These are phyloP conservation scores for Ceryle rudis DNA, from an alignment of 2,797 vertebrate species.

Conservation along the genomic window DNA sequence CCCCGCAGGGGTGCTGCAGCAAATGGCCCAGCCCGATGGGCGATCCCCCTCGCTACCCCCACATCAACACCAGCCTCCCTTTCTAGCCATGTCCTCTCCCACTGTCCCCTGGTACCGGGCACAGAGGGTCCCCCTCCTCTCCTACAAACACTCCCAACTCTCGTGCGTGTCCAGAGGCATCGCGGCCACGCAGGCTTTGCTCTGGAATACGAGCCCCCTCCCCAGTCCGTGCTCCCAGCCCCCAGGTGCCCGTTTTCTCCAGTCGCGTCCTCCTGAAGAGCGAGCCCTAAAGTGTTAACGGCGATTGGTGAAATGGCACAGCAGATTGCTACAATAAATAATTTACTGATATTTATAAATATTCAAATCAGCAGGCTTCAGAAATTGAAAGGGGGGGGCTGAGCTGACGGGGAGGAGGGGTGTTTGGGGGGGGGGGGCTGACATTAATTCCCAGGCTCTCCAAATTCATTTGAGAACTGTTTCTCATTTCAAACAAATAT, in stretches of 20 bases:
- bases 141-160: neutral
- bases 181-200: rapidly evolving
- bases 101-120: neutral
- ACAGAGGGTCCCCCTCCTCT: neutral
- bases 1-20: neutral
- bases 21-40: rapidly evolving
- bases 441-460: slow-evolving; percentile 77
- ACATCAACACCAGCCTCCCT: rapidly evolving
- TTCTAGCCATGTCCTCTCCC: neutral
- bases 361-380: slow-evolving; percentile 94
- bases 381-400: slow-evolving; percentile 81
- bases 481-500: slow-evolving; percentile 81
- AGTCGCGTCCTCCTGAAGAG: neutral
- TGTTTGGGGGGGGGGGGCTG: slow-evolving; percentile 28
- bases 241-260: neutral
- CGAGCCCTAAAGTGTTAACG: slow-evolving; percentile 84
- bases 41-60: neutral
- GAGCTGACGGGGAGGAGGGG: slow-evolving; percentile 25
- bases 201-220: neutral
- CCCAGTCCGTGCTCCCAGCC: neutral
- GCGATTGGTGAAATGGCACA: slow-evolving; percentile 85
- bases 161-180: neutral
- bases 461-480: slow-evolving; percentile 79
- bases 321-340: slow-evolving; percentile 99
- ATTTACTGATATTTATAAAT: slow-evolving; percentile 99